Base-by-base conservation (phyloP, 2,888 invertebrate genomes). In the Oasisia sp. region DNA sequence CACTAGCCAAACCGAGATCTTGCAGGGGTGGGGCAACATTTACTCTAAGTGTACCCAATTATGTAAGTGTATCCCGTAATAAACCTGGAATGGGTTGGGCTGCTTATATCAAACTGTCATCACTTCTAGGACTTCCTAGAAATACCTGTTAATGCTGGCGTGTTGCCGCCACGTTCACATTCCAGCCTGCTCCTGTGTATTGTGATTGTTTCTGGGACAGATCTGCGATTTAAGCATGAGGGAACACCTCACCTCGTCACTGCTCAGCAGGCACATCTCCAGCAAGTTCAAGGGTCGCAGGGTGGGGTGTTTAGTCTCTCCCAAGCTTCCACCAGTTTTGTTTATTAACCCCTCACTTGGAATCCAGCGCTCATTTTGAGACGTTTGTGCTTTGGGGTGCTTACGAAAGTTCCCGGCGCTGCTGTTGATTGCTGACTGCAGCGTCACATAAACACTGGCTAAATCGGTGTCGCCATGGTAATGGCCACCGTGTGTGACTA, bases 301-400 rank as follows among this genome's bases (percentile, higher is more conserved):
- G 74, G 74, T 74, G 74, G 74, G 74, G 74, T 74, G 74, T 74
- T 74, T 74, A 74, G n/a, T 74, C 74, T 74, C 74, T 74, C 27
- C n/a, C 27, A 3, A 27, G 74, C 74, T 27, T 74, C 74, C 27
- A 74, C n/a, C 74, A 74, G 74, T 74, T 74, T 74, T 74, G 74
- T 74, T 74, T n/a, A 74, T 74, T 74, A 74, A 74, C 74, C 74
- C 74, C 74, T 7, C 27, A 19, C 19, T 19, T 7, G 7, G 74
- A 27, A 27, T 38, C 38, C 19, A 19, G 7, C n/a, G 14, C 74
- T n/a, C 27, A 74, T 74, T 74, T 74, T 74, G 74, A 58, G n/a
- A 74, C 74, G n/a, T n/a, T 74, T 74, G 74, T 7, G 74, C 74
- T 74, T 74, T 19, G 50, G 50, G 50, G 9, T 14, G 50, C 14